phyloP scores from a whole-genome alignment of 2,888 invertebrate species.

The Drosophila neonasuta region DNA sequence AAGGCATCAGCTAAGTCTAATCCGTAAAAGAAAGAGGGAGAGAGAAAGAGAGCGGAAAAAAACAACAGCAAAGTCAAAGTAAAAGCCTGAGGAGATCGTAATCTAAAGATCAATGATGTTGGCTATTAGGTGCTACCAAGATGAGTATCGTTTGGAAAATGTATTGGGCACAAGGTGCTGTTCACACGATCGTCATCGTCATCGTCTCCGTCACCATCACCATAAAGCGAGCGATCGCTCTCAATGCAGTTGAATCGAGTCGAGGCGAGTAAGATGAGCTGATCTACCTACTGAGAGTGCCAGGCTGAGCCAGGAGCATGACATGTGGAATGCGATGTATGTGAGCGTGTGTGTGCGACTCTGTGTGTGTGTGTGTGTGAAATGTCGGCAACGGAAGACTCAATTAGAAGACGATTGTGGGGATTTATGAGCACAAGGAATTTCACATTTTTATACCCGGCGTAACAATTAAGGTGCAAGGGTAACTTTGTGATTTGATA shows the following conservation, averaged over 20 bases:
- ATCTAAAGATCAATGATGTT: conserved; percentile 33
- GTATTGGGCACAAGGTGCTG: conserved; percentile 63
- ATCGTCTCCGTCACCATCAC: too few relatives aligned
- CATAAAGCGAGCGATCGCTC: conserved; percentile 30
- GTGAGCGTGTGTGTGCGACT: conserved; percentile 17
- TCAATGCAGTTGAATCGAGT: not conserved
- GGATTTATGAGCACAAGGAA: conserved; percentile 74
- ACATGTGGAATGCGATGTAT: conserved; percentile 66
- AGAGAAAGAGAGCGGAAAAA: conserved; percentile 1
- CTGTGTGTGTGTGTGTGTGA: conserved; percentile 15
- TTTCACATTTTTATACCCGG: conserved; percentile 56
- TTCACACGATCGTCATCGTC: conserved; percentile 72
- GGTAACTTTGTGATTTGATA: not conserved
- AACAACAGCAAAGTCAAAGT: conserved; percentile 35
- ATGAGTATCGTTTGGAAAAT: conserved; percentile 60
- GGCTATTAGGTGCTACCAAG: conserved; percentile 55
- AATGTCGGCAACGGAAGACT: conserved; percentile 68
- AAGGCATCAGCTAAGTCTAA: conserved; percentile 24
- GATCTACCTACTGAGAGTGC: conserved; percentile 18
- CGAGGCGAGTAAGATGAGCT: conserved; percentile 53
- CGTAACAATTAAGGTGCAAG: not conserved
- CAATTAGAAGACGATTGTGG: conserved; percentile 66
- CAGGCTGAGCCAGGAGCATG: conserved; percentile 44
- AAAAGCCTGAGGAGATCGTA: conserved; percentile 57
- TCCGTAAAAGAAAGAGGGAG: conserved; percentile 14